A percentile compares a stretch with the other conserved stretches of the same genome.
phyloP scores from a whole-genome alignment of 1,140 invertebrate genomes.

The Thaumetopoea pityocampa region DNA sequence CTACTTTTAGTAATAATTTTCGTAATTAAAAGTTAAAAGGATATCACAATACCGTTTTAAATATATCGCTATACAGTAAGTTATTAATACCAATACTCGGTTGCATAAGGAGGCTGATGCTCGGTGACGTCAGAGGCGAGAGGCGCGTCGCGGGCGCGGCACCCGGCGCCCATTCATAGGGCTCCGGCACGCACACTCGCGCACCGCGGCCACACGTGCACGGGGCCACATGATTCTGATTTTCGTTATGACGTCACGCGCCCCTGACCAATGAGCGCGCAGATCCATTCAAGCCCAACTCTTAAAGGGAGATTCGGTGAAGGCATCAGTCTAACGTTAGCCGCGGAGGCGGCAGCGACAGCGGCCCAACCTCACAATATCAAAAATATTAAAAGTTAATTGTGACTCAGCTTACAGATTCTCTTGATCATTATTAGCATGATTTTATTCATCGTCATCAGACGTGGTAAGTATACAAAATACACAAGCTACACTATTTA shows the following conservation, averaged over 20 bases:
- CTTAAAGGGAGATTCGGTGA: slow-evolving; percentile 67
- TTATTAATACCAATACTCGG: slow-evolving; percentile 47
- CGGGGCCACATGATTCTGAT: slow-evolving; percentile 49
- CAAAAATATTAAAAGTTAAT: no score
- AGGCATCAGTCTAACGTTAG: slow-evolving; percentile 56
- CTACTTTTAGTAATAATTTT: no score
- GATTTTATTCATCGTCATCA: no score
- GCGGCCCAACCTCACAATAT: slow-evolving; percentile 16
- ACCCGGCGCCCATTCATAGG: slow-evolving; percentile 56
- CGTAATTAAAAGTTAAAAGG: no score
- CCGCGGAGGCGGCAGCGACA: slow-evolving; percentile 25
- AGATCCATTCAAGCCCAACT: slow-evolving; percentile 72
- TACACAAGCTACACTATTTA: no score
- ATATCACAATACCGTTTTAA: no score
- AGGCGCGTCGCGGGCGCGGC: slow-evolving; percentile 66
- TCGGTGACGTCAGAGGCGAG: slow-evolving; percentile 53
- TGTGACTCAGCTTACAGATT: no score
- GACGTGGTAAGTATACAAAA: no score
- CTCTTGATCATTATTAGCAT: no score
- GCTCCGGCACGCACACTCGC: slow-evolving; percentile 33
- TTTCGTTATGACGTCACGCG: slow-evolving; percentile 67
- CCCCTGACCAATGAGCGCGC: slow-evolving; percentile 53
- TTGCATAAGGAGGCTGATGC: slow-evolving; percentile 54
- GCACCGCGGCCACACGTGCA: slow-evolving; percentile 24
- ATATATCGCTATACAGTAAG: slow-evolving; percentile 30